Evolutionary conservation across 2,797 vertebrate genomes (phyloP), one percentile per base, ranked within the genome.

Genomic region (Sebastes paucispinis): DNA sequence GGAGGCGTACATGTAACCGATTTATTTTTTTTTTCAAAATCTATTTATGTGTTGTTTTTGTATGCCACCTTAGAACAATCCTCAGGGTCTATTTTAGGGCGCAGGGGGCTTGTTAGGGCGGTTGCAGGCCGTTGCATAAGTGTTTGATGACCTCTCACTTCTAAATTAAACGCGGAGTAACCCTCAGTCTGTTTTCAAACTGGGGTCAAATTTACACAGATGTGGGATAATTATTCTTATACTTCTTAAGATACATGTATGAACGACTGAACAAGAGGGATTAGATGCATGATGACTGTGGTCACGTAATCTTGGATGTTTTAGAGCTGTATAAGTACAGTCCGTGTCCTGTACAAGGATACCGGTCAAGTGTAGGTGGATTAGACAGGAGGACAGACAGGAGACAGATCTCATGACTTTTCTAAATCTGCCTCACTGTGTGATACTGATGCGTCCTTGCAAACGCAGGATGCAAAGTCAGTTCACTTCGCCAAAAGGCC

Each of bases 41-140:
- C 92, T 94, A 93, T 94, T 94, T 92, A 39, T 24, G 91, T 88
- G 92, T 89, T 94, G 92, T 95, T 95, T 94, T 93, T 86, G 80
- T 90, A 32, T 86, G 73, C 80, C 80, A 91, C 82, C 81, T 85
- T 86, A 90, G 89, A 95, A 94, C 92, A 95, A 92, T 94, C 88
- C 83, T 68, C 68, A 13, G 14, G 73, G 69, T 90, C 93, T 94
- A 94, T 95, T 96, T 94, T 69, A 68, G 87, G 89, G 77, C 14
- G 64, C 22, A 20, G 82, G 66, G 65, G 75, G 75, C 90, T 92
- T 76, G 80, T 90, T 87, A 86, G 79, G 81, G 90, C 55, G 59
- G 47, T 84, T 90, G 90, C 87, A 88, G 68, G 73, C 34, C 68
- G 81, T 94, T 95, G 90, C 93, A 87, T 93, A 94, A 95, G 92